Evolutionary conservation across 1,140 invertebrate species (phyloP).

Genomic region (Caenorhabditis brenneri): DNA sequence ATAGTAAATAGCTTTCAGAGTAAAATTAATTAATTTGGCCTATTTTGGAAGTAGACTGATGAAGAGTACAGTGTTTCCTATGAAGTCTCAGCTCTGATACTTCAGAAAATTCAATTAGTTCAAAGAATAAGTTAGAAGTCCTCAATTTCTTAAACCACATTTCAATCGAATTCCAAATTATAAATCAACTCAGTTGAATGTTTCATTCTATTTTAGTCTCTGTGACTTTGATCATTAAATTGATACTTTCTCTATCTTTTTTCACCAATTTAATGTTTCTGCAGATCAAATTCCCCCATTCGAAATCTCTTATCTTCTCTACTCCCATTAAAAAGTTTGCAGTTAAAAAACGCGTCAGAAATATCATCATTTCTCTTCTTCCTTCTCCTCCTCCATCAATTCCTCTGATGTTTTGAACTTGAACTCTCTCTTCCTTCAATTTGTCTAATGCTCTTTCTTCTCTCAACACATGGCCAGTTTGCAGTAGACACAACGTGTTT

Average conservation of each 20-base stretch:
- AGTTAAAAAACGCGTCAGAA: not conserved
- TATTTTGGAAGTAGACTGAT: too few species aligned
- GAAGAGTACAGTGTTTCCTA: too few species aligned
- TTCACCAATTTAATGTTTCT: not conserved
- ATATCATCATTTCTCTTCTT: slow-evolving; percentile 22
- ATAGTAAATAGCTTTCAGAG: too few species aligned
- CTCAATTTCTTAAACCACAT: too few species aligned
- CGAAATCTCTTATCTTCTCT: slow-evolving; percentile 13
- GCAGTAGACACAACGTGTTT: not conserved
- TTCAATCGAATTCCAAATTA: too few species aligned
- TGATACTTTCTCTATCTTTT: not conserved
- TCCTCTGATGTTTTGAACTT: slow-evolving; percentile 28
- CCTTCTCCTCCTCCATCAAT: not conserved
- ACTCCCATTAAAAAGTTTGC: not conserved
- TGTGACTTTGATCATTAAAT: not conserved
- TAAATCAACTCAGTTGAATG: too few species aligned
- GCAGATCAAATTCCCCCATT: not conserved
- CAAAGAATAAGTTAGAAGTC: too few species aligned
- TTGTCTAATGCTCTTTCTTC: not conserved
- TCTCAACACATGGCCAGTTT: not conserved
- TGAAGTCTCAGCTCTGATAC: too few species aligned
- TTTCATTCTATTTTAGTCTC: too few species aligned
- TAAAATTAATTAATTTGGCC: too few species aligned
- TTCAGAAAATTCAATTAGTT: too few species aligned
- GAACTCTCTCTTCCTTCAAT: not conserved